Evolutionary conservation across 1,140 invertebrate species (phyloP).

Genomic region (Lutraria rhynchaena): DNA sequence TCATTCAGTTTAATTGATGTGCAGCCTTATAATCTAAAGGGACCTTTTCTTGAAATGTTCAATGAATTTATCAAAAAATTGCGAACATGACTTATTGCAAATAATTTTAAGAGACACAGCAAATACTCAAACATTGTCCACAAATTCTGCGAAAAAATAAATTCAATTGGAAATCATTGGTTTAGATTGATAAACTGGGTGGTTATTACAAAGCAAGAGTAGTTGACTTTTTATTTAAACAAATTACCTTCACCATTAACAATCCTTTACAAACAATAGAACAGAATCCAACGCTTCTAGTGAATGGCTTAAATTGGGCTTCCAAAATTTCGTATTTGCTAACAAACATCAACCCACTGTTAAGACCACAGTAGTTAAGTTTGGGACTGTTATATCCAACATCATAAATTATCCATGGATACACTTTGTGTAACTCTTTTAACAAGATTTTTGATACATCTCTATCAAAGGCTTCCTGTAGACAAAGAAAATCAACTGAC

Average conservation of each 20-base stretch:
- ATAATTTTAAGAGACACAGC: no score
- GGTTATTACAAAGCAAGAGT: no score
- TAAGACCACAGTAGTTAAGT: slow-evolving; percentile 70
- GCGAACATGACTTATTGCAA: no score
- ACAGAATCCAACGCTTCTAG: slow-evolving; percentile 68
- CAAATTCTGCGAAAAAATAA: no score
- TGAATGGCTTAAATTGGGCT: slow-evolving; percentile 77
- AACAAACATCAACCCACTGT: slow-evolving; percentile 81
- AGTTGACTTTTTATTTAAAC: no score
- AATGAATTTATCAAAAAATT: no score
- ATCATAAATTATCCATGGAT: slow-evolving; percentile 76
- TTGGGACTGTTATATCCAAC: slow-evolving; percentile 62
- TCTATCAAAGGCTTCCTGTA: slow-evolving; percentile 75
- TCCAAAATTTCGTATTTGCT: slow-evolving; percentile 79
- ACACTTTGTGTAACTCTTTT: slow-evolving; percentile 73
- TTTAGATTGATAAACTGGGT: no score
- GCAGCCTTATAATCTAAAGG: no score
- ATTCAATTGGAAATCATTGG: no score
- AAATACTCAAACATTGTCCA: no score
- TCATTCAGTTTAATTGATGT: no score
- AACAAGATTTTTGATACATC: slow-evolving; percentile 67
- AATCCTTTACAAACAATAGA: slow-evolving; percentile 76
- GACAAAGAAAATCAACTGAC: slow-evolving; percentile 70
- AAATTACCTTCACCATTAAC: slow-evolving; percentile 81
- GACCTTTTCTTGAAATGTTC: no score